Conservation (phyloP, 2,888 invertebrate species). For the Salticus scenicus region DNA sequence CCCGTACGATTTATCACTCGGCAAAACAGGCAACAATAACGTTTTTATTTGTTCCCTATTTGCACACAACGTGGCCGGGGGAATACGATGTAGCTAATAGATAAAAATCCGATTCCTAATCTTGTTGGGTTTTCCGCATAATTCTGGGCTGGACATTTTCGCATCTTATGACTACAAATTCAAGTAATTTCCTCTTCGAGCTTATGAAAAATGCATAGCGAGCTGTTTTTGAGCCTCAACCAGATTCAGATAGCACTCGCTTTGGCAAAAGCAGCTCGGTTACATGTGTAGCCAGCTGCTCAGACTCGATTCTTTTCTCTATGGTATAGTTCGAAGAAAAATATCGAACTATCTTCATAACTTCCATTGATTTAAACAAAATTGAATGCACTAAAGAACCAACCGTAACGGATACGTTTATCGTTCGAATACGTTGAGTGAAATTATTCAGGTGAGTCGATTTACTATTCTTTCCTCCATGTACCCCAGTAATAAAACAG, state of each 20-base stretch:
- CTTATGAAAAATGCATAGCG: conserved; percentile 70
- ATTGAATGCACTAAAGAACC: not conserved
- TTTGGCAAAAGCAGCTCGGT: not conserved
- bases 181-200: conserved; percentile 68
- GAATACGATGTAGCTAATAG: conserved; percentile 38
- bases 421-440: not conserved
- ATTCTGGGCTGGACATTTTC: conserved; percentile 58
- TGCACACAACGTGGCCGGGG: conserved; percentile 43
- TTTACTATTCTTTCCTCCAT: too few species aligned
- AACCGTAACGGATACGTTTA: not conserved
- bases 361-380: not conserved
- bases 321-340: too few species aligned
- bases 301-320: not conserved
- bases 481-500: too few species aligned
- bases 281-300: not conserved
- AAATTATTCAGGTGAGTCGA: not conserved
- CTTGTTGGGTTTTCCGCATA: conserved; percentile 66
- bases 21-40: conserved; percentile 57
- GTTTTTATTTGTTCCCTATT: conserved; percentile 48
- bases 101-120: conserved; percentile 66
- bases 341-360: not conserved
- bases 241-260: conserved; percentile 17
- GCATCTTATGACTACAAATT: conserved; percentile 69
- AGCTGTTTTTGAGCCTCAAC: conserved; percentile 64
- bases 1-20: conserved; percentile 52